Base-by-base conservation (phyloP, 1,140 invertebrate genomes). In the Trichonephila inaurata region DNA sequence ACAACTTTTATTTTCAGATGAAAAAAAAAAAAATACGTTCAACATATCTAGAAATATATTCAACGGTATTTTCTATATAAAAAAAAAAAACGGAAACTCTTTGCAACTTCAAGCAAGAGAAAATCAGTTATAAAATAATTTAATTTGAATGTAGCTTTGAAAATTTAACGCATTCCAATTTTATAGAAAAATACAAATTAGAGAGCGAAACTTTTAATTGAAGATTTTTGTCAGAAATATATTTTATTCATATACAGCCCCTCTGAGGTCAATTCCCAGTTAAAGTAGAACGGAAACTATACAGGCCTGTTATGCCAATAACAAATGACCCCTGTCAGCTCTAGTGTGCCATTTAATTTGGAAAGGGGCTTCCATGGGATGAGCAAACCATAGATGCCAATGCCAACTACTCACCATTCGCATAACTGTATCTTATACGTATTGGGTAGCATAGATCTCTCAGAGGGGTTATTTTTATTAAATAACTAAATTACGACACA, bases 301-400 rank as follows among this genome's bases (percentile, higher is more conserved):
- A 60, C 19, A 60, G 28, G 66, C 44, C 69, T 81, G 58, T 40
- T 77, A 62, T 81, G 16, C 89, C 33, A 90, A 81, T 90, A 90
- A 90, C 44, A 61, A 90, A 90, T 81, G 69, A 90, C 89, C 89
- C 58, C 69, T 81, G 89, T 61, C 89, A 90, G n/a, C 33, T 90
- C n/a, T 77, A 24, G 44, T 81, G 51, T 61, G 89, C 89, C 89
- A 44, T 90, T 90, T 90, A 77, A 90, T 90, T 90, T 90, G 28
- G 66, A 90, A 62, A 69, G 87, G 87, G 64, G 64, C 33, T 44
- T 24, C 24, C 3, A 16, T 10, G 28, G 85, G 85, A 87, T n/a
- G 60, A 87, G 60, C 51, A 60, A 60, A 44, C 82, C 82, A 40
- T 64, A 16, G 62, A 64, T 64, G 72, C 72, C 72, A 77, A 40